Conservation (phyloP, 2,113 vertebrate genomes). For the Phyllostomus discolor region DNA sequence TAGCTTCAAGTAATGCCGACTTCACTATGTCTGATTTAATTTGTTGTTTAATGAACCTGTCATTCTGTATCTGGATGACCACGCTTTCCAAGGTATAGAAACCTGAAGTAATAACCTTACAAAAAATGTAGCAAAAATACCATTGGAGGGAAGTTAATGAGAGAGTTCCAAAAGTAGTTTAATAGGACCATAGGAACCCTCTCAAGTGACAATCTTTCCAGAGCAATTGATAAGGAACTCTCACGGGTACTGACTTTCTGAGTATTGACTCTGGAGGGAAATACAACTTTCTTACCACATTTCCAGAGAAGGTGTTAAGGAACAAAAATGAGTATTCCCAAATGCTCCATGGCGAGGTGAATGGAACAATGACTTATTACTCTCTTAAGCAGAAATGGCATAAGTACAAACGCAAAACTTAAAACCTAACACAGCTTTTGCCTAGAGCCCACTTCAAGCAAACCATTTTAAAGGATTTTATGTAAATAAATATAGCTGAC, state of each 20-base stretch:
- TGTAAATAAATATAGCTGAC: not conserved
- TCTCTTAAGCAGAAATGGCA: not conserved
- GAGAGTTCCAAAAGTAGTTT: not conserved
- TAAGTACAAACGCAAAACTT: not conserved
- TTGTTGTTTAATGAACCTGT: not conserved
- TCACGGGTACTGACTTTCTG: not conserved
- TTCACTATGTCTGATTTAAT: not conserved
- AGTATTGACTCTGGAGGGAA: not conserved
- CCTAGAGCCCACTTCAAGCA: not conserved
- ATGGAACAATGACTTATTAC: no score
- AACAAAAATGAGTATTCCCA: not conserved
- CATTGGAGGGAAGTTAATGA: not conserved
- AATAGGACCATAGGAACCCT: not conserved
- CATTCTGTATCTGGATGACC: not conserved
- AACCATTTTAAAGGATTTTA: not conserved
- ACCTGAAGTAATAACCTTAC: not conserved
- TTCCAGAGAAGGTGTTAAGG: not conserved
- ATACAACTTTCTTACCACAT: rapidly evolving
- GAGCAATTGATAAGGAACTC: not conserved
- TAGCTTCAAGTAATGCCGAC: no score
- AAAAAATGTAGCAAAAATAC: not conserved
- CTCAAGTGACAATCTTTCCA: not conserved
- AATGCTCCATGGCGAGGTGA: not conserved
- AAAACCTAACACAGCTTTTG: not conserved
- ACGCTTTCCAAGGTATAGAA: not conserved